Evolutionary conservation across 2,113 vertebrate species (phyloP), one percentile per base, ranked within the genome.

Genomic region (Trogon surrucura): DNA sequence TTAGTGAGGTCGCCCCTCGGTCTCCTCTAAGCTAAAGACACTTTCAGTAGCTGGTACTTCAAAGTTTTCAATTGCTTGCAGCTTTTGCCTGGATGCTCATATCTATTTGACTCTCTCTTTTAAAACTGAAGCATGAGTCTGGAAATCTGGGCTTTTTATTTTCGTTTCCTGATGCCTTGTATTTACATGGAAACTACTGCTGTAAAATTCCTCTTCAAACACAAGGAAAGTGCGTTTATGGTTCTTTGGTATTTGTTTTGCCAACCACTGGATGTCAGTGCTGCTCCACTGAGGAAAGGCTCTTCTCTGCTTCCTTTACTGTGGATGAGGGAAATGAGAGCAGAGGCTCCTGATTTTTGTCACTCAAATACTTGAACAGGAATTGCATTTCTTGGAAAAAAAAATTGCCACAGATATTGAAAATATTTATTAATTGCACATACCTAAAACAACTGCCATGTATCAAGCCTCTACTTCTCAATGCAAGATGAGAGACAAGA

Each of bases 181-280:
- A 30, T n/a, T 48, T 80, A 20, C n/a, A 23, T 41, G 18, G 38
- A 64, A 91, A 13, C 16, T 2, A 8, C 0, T 38, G 22, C 32
- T 64, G 30, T 65, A 58, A 75, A 81, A 84, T n/a, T 44, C 17
- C 51, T 7, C 56, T 93, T 89, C 47, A 54, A 58, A 50, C 16
- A 10, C 4, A 12, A 38, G 44, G n/a, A 30, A 67, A 86, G 56
- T 2, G 5, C 3, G 0, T 38, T 57, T 53, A 5, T 34, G 2
- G 0, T 56, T 88, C 16, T 45, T 25, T 94, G 84, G 69, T 48
- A 30, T 95, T 96, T 73, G 77, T 62, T 89, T 95, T 89, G 34
- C 64, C 22, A 83, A 1, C 93, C 96, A 88, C 96, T 98, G 92
- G 94, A 70, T 96, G 83, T 97, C 95, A 97, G 67, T 85, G 70